Conservation (phyloP, 2,113 vertebrate species). For the Dascyllus trimaculatus region DNA sequence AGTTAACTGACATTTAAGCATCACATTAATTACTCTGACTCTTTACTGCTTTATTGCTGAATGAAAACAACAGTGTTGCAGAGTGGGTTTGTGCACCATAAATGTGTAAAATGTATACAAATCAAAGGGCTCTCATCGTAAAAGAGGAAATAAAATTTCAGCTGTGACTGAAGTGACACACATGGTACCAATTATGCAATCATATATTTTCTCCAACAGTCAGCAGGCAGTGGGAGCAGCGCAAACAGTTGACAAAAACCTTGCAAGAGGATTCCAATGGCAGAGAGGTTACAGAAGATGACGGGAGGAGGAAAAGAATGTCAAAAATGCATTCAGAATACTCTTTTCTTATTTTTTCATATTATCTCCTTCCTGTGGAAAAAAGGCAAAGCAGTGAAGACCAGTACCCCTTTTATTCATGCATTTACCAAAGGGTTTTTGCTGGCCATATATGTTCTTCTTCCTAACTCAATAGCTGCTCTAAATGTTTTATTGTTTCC, state of each 20-base stretch:
- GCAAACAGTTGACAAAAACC: neutral
- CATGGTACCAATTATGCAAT: slow-evolving; percentile 11
- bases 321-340: slow-evolving; percentile 50
- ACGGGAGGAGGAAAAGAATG: slow-evolving; percentile 48
- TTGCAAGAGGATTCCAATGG: slow-evolving; percentile 8
- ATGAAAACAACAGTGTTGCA: neutral
- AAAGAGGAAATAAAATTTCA: neutral
- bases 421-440: neutral
- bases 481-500: no score
- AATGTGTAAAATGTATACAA: slow-evolving; percentile 6
- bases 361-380: slow-evolving; percentile 35
- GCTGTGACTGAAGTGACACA: slow-evolving; percentile 13
- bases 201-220: neutral
- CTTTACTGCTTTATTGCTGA: neutral
- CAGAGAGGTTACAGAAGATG: slow-evolving; percentile 37
- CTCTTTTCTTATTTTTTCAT: slow-evolving; percentile 15
- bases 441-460: neutral
- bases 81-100: no score
- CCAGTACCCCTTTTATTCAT: neutral
- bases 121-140: neutral
- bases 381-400: neutral
- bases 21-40: neutral
- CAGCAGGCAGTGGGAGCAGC: slow-evolving; percentile 1
- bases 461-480: neutral
- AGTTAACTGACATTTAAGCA: neutral